Base-by-base conservation (phyloP, 2,797 vertebrate genomes). In the Geotrypetes seraphini region DNA sequence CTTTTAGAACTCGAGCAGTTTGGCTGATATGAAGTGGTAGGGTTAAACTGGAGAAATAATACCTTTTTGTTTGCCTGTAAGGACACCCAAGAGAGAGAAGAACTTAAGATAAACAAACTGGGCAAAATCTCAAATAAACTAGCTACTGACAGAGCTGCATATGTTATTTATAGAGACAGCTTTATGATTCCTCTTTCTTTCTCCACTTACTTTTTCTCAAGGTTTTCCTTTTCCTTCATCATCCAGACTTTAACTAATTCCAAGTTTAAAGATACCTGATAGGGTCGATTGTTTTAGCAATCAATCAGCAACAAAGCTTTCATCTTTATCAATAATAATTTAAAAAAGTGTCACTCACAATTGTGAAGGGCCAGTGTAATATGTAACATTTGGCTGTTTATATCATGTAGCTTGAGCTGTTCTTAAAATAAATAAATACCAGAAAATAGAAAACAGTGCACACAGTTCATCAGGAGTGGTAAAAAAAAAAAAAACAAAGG, bases 141-240 rank as follows among this genome's bases (percentile, higher is more conserved):
- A 43, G 69, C 71, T 78, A 75, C 75, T 73, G 78, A 78, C 63
- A 79, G 72, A 70, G 64, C 73, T 43, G 57, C 52, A 53, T 60
- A 29, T 18, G 28, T 63, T 76, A 61, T 71, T 70, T 75, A 58
- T 59, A 62, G 57, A 59, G 71, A 75, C 66, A 69, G 65, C 54
- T 78, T 77, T 74, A 77, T 73, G 71, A 62, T 70, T 71, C 45
- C 41, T 39, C 9, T 12, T 50, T 42, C 39, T 23, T 40, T 15
- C 45, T 62, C 57, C 12, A 24, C 50, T 42, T 35, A 22, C 47
- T 47, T 45, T 23, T 10, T 28, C 19, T 19, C 33, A 26, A 16
- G 8, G 26, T 44, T 39, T 55, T 18, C 46, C 23, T 22, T 36
- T 42, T 60, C 33, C 44, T 30, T 53, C 36, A 56, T 25, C 45